Conservation (phyloP, 1,140 invertebrate genomes). For the Mercenaria mercenaria region DNA sequence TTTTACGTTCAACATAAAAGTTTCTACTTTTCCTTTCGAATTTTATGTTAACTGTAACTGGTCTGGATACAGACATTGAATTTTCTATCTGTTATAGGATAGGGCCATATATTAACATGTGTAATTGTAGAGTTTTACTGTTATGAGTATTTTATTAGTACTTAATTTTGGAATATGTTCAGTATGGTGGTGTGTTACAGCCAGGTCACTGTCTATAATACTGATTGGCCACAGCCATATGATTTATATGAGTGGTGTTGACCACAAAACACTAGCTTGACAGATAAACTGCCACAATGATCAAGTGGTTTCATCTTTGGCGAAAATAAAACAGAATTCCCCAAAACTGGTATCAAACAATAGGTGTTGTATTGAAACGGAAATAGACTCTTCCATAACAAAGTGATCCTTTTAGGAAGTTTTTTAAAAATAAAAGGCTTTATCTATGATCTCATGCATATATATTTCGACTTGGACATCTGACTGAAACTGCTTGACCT, state of each 20-base stretch:
- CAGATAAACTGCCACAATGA: too few relatives aligned
- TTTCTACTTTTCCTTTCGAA: too few relatives aligned
- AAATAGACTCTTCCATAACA: too few relatives aligned
- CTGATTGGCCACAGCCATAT: neutral
- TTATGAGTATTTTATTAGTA: neutral
- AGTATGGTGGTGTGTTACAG: neutral
- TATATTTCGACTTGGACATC: neutral
- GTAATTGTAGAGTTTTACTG: neutral
- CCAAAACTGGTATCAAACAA: too few relatives aligned
- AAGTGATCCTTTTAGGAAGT: too few relatives aligned
- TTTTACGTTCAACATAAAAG: too few relatives aligned
- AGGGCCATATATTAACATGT: neutral
- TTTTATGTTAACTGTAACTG: neutral
- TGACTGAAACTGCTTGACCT: neutral
- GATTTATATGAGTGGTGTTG: neutral
- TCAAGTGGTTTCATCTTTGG: too few relatives aligned
- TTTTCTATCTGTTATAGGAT: neutral
- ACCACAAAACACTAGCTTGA: neutral
- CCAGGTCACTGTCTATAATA: neutral
- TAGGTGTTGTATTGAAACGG: too few relatives aligned
- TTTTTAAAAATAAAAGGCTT: too few relatives aligned
- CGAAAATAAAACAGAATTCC: too few relatives aligned
- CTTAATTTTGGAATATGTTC: neutral
- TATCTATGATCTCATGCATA: too few relatives aligned
- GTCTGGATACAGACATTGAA: neutral